Percentiles rank a stretch among this genome's conserved stretches.
These are phyloP conservation scores for Daktulosphaira vitifoliae DNA, from an alignment of 1,140 invertebrate genomes.

Conservation along the genomic window DNA sequence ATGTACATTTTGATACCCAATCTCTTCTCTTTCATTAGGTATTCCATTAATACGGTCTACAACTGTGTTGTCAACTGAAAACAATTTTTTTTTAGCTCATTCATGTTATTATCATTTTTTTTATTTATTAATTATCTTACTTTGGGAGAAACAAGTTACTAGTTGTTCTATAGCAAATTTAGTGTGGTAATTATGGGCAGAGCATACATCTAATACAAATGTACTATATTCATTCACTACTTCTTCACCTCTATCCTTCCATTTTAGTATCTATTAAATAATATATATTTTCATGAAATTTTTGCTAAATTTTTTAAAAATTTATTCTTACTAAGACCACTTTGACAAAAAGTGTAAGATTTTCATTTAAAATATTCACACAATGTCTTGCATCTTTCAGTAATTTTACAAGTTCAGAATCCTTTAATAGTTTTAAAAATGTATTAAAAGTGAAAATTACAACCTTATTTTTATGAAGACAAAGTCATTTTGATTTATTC, in stretches of 20 bases:
- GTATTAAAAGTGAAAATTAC: too few relatives aligned
- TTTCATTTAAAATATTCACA: slow-evolving; percentile 49
- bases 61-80: neutral
- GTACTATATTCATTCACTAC: slow-evolving; percentile 49
- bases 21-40: slow-evolving; percentile 44
- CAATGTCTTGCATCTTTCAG: slow-evolving; percentile 49
- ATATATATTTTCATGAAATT: too few relatives aligned
- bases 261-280: slow-evolving; percentile 46
- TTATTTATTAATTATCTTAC: slow-evolving; percentile 40
- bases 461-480: too few relatives aligned
- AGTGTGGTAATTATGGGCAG: slow-evolving; percentile 53
- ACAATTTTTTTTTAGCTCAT: neutral
- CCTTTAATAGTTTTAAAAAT: too few relatives aligned
- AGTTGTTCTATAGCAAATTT: slow-evolving; percentile 51
- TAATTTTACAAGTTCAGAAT: slow-evolving; percentile 49
- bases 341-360: slow-evolving; percentile 52
- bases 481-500: too few relatives aligned
- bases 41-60: slow-evolving; percentile 45
- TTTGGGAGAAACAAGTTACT: slow-evolving; percentile 49
- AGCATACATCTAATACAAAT: slow-evolving; percentile 55
- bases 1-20: slow-evolving; percentile 50
- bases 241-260: slow-evolving; percentile 47
- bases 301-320: neutral
- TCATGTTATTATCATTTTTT: too few relatives aligned
- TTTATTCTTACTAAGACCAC: slow-evolving; percentile 45